Evolutionary conservation across 2,888 invertebrate genomes (phyloP), one percentile per base, ranked within the genome.

Genomic region (Aricia artaxerxes): DNA sequence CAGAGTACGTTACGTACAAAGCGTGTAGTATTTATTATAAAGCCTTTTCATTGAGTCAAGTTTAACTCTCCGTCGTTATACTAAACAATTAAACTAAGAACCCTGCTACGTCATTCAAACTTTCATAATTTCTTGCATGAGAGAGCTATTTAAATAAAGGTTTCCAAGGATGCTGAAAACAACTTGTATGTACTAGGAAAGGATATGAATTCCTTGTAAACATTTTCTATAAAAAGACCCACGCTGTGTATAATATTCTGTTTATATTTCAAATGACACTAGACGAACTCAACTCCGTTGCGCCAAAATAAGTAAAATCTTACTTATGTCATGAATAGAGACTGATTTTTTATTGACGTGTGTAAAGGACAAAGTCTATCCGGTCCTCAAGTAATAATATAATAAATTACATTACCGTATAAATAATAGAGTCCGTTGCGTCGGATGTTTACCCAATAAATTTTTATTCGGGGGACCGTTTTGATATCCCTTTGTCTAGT

Each of bases 61-160:
- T 5, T 69, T 35, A 24, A 64, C 64, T 64, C 35, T 1, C 4
- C 35, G 11, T 69, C 69, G 38, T 35, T 40, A 64, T 0, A 69
- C 69, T 69, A 69, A 69, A 69, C 69, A 69, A 69, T 69, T 69
- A 69, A 69, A 38, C 35, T 35, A 35, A 35, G 69, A 69, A 69
- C 69, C 69, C 69, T 69, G 1, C 69, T 35, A 35, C 35, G 69
- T 38, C 38, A 35, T 69, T 69, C 69, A 69, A 38, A 69, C 69
- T 69, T 69, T 38, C 38, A 69, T 69, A 69, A 69, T 69, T 69
- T 35, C 69, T 69, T 35, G 35, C 35, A 35, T 69, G 69, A 35
- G 35, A 35, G 69, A 69, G 69, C 69, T 69, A 69, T 69, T 69
- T 69, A 69, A 16, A 69, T 35, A 69, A 38, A 38, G 35, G 13